Conservation (phyloP, 1,140 invertebrate genomes). For the Leptonema lineaticorne region DNA sequence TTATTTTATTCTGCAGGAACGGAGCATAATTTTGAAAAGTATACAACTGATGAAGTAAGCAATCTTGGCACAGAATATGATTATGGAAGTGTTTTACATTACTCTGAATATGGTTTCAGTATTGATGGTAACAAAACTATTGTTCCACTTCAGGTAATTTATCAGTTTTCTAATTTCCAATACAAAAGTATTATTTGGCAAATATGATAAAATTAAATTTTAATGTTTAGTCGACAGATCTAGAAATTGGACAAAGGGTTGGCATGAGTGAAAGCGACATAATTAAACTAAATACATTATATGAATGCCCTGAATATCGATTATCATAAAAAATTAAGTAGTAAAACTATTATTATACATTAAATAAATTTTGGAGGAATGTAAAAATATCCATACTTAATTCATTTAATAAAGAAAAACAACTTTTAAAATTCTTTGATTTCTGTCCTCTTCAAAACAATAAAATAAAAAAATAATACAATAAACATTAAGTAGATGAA, state of each 20-base stretch:
- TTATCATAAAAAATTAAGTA: no score
- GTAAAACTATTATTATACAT: no score
- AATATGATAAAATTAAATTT: no score
- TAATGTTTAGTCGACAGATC: conserved; percentile 9
- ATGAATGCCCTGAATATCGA: conserved; percentile 25
- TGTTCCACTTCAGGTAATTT: conserved; percentile 56
- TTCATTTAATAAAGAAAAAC: no score
- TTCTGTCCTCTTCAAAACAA: no score
- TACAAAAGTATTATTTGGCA: no score
- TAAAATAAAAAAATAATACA: no score
- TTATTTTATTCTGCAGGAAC: conserved; percentile 59
- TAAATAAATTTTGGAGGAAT: no score
- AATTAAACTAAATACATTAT: conserved; percentile 22
- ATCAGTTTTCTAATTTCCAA: neutral
- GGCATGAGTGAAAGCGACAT: conserved; percentile 19
- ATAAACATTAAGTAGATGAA: no score
- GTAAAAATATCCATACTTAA: no score
- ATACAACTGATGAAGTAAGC: conserved; percentile 61
- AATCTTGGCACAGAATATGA: conserved; percentile 67
- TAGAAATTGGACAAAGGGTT: conserved; percentile 22
- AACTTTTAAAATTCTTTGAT: no score
- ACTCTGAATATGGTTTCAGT: conserved; percentile 66
- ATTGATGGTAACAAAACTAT: conserved; percentile 66
- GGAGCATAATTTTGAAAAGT: conserved; percentile 71
- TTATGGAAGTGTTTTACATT: conserved; percentile 74